Evolutionary conservation across 2,797 vertebrate species (phyloP).

Genomic region (Mycteria americana): DNA sequence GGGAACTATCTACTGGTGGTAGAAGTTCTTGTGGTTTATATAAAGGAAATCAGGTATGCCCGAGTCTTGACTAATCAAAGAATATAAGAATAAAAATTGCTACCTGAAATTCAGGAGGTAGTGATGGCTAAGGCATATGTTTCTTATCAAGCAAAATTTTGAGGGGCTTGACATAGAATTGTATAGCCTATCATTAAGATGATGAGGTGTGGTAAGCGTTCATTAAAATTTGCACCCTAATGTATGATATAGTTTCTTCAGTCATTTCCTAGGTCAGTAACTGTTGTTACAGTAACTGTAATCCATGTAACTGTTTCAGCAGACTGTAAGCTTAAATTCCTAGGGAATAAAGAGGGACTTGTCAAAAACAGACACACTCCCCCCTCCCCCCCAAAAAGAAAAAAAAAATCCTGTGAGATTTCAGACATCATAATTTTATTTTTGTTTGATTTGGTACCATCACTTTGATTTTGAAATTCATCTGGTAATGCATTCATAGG

Average conservation of each 20-base stretch:
- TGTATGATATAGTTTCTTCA: background rate
- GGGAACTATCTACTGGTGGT: background rate
- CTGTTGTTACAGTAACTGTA: background rate
- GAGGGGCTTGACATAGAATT: background rate
- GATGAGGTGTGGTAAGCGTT: background rate
- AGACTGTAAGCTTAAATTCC: background rate
- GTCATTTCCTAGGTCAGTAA: background rate
- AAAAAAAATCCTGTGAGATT: background rate
- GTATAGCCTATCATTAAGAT: background rate
- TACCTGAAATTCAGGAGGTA: background rate
- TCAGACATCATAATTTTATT: background rate
- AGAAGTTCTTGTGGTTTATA: background rate
- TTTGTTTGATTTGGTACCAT: background rate
- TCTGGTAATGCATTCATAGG: background rate
- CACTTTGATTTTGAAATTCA: background rate
- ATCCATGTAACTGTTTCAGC: background rate
- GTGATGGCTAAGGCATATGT: background rate
- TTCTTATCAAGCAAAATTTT: background rate
- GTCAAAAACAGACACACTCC: background rate
- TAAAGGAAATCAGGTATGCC: background rate
- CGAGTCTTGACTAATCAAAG: background rate
- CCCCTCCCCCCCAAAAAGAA: rapidly evolving
- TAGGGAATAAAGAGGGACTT: background rate
- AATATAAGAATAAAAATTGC: background rate
- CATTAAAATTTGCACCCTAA: background rate